Percentiles rank a stretch among this genome's conserved stretches.
These are phyloP conservation scores for Gymnoscelis rufifasciata DNA, from an alignment of 2,888 invertebrate genomes.

Conservation along the genomic window DNA sequence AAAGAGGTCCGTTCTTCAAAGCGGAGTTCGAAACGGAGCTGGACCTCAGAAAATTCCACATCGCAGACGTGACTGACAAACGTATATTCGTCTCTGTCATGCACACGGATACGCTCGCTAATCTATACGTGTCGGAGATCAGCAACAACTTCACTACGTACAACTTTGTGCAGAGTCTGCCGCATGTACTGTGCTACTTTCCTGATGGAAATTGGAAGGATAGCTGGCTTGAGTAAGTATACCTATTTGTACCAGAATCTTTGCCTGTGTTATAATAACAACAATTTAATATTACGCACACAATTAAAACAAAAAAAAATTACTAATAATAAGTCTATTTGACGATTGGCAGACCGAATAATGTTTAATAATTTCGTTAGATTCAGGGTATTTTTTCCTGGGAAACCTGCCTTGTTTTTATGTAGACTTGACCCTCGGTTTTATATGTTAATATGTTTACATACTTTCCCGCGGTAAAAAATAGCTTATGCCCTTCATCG, in stretches of 20 bases:
- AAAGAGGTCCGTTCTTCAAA: slow-evolving; percentile 83
- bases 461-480: too few species aligned
- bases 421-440: too few species aligned
- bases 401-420: too few species aligned
- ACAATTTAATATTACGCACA: too few species aligned
- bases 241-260: too few species aligned
- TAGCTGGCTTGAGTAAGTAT: slow-evolving; percentile 88
- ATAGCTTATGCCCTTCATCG: too few species aligned
- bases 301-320: too few species aligned
- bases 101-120: slow-evolving; percentile 84
- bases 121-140: slow-evolving; percentile 89
- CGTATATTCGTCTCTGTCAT: slow-evolving; percentile 90
- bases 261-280: background rate
- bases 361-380: too few species aligned
- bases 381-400: too few species aligned
- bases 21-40: slow-evolving; percentile 87
- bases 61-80: slow-evolving; percentile 90
- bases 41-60: slow-evolving; percentile 84
- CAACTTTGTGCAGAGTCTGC: slow-evolving; percentile 87
- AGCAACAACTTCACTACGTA: slow-evolving; percentile 81
- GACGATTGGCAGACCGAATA: too few species aligned
- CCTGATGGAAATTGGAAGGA: slow-evolving; percentile 89
- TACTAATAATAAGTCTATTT: too few species aligned
- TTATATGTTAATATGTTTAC: too few species aligned
- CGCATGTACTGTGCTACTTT: slow-evolving; percentile 89